Base-by-base conservation (phyloP, 2,797 vertebrate species). In the Acipenser ruthenus region DNA sequence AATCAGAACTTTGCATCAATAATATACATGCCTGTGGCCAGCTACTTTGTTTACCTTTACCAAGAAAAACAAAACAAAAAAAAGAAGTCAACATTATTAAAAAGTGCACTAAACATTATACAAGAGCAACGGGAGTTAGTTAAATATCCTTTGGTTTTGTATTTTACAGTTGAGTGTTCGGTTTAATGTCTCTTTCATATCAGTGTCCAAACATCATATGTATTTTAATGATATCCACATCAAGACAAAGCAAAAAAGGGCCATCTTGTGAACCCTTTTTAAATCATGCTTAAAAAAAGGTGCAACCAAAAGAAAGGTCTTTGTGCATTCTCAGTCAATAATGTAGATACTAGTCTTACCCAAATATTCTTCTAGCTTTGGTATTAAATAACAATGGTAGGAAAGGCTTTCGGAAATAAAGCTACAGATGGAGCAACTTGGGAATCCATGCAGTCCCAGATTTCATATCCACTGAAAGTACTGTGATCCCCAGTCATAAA, bases 401-500 rank as follows among this genome's bases (percentile, higher is more conserved):
- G 86, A 88, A 89, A 91, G 81, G 81, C 81, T 86, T 87, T 82
- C 80, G 85, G 82, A 92, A 86, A 87, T 86, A 90, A 93, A 94
- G 89, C 88, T 84, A 86, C 81, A 83, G 82, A 80, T 75, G 71
- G 70, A 63, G 66, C 80, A 79, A 81, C 69, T 80, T 73, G 78
- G 81, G 66, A 86, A 80, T 77, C 78, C 77, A 73, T 83, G 78
- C 73, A 84, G 78, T 82, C 86, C 84, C 79, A 71, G 81, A 77
- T 87, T 80, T 84, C 81, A 73, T 81, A 82, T 92, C 89, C 89
- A 89, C 77, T 86, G 89, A 92, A 89, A 90, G 84, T 83, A 84
- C 80, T 80, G 69, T 84, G 82, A 86, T 83, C 87, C 81, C 84
- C 80, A 87, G 86, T 92, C 92, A 93, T 93, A 92, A 93, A 94